Percentiles rank a stretch among this genome's conserved stretches.
Conservation (phyloP, 1,140 invertebrate genomes). For the Formica selysi region DNA sequence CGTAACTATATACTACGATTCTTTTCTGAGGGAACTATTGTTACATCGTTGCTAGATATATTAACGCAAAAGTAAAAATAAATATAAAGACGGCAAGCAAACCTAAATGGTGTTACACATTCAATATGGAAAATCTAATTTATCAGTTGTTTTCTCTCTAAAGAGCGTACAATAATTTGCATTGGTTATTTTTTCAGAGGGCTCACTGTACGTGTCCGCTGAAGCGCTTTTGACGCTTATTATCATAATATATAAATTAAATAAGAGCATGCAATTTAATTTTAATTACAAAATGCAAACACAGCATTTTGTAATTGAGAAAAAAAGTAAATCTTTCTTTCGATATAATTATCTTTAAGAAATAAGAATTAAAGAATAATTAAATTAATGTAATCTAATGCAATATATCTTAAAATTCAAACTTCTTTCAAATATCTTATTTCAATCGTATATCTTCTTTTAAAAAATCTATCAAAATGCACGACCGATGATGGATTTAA, state of each 20-base stretch:
- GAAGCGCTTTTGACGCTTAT: not conserved
- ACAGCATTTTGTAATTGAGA: not conserved
- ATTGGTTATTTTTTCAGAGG: slow-evolving; percentile 5
- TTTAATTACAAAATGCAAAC: not conserved
- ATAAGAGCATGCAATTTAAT: slow-evolving; percentile 1
- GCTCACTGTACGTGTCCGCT: slow-evolving; percentile 5
- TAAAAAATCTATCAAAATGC: not conserved
- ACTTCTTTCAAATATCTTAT: not conserved
- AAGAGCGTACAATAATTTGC: slow-evolving; percentile 29
- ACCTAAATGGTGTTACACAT: slow-evolving; percentile 29
- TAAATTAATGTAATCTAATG: slow-evolving; percentile 14
- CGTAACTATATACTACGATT: not conserved
- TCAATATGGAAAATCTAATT: slow-evolving; percentile 12
- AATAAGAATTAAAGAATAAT: not conserved
- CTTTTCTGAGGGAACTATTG: not conserved
- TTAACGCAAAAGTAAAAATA: slow-evolving; percentile 37
- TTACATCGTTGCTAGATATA: slow-evolving; percentile 12
- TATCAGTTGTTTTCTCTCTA: slow-evolving; percentile 33
- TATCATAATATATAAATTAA: not conserved
- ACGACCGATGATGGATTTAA: not conserved
- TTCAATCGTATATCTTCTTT: not conserved
- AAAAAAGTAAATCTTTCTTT: not conserved
- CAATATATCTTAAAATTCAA: not conserved
- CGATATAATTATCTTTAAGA: not conserved
- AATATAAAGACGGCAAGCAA: slow-evolving; percentile 36